phyloP scores from a whole-genome alignment of 2,113 vertebrate genomes.

The Anhinga rufa region DNA sequence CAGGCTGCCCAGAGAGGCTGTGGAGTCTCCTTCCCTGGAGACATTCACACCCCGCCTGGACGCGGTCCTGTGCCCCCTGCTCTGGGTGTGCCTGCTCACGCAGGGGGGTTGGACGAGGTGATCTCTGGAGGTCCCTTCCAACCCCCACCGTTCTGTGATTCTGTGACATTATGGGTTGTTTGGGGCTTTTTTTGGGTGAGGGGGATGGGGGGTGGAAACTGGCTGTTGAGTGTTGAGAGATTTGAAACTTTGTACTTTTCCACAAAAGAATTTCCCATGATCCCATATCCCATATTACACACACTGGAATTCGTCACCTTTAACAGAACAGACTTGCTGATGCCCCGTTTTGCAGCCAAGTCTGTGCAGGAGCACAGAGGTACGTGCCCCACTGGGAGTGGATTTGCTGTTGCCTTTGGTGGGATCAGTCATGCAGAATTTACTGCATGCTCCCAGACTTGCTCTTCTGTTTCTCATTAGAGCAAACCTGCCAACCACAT shows the following conservation, averaged over 20 bases:
- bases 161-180: no score
- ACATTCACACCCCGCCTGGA: no score
- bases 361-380: not conserved
- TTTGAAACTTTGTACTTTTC: not conserved
- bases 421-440: not conserved
- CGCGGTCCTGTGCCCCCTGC: no score
- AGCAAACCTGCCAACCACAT: not conserved
- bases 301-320: not conserved
- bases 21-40: no score
- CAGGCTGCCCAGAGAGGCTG: no score
- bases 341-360: not conserved
- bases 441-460: not conserved
- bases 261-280: not conserved
- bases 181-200: not conserved
- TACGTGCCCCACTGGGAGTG: rapidly evolving
- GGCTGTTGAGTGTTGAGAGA: not conserved
- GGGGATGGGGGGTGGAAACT: no score
- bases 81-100: no score
- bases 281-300: rapidly evolving
- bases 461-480: not conserved
- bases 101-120: no score
- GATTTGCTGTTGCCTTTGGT: not conserved
- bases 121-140: no score
- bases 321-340: not conserved
- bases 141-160: no score